Evolutionary conservation across 2,888 invertebrate genomes (phyloP).

Genomic region (Ctenicera cuprea): DNA sequence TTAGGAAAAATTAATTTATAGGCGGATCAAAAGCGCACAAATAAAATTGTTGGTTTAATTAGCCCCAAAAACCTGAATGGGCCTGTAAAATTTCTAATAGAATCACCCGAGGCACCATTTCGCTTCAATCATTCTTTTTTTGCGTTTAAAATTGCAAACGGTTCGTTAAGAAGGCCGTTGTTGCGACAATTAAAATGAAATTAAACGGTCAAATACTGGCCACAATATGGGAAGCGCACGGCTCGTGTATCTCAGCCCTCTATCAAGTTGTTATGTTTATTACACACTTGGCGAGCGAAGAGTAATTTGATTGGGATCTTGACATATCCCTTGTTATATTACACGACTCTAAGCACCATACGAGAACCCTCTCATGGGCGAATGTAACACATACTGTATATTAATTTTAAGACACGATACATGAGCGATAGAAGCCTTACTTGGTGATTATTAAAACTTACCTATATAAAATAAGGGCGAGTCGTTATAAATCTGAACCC

Average conservation of each 20-base stretch:
- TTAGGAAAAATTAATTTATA: constrained; percentile 3
- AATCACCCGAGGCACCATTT: neutral
- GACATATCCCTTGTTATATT: constrained; percentile 48
- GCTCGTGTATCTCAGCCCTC: constrained; percentile 58
- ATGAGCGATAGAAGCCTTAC: neutral
- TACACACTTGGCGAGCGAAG: constrained; percentile 63
- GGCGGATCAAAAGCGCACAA: neutral
- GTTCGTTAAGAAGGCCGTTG: constrained; percentile 36
- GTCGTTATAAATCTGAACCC: constrained; percentile 56
- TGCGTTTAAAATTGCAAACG: constrained; percentile 24
- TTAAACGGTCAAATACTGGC: constrained; percentile 48
- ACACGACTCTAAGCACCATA: constrained; percentile 25
- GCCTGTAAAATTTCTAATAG: neutral
- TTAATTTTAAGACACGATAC: constrained; percentile 33
- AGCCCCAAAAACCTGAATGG: constrained; percentile 7
- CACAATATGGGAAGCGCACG: constrained; percentile 59
- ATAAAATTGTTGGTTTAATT: constrained; percentile 3
- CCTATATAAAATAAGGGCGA: constrained; percentile 47
- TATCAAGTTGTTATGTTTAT: constrained; percentile 63
- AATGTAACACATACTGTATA: constrained; percentile 17
- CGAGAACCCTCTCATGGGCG: constrained; percentile 6
- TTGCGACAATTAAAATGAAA: constrained; percentile 55
- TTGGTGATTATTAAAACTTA: constrained; percentile 29
- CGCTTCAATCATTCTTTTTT: constrained; percentile 19
- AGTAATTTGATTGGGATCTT: constrained; percentile 60